These are phyloP conservation scores for Ophonus ardosiacus DNA, from an alignment of 2,888 invertebrate genomes.

Conservation along the genomic window DNA sequence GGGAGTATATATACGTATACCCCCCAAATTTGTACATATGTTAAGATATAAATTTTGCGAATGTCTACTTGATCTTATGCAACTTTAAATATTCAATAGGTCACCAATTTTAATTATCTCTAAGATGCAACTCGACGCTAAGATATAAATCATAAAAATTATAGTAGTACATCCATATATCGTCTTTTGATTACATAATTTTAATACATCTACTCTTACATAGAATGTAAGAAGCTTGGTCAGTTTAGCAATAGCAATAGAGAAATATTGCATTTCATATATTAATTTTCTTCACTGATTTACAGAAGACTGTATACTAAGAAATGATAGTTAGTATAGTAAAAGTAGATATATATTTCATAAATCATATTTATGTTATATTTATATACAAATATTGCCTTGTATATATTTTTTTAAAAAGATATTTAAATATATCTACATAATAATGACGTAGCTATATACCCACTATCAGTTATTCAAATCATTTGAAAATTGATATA, in stretches of 20 bases:
- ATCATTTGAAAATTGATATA: too few species aligned
- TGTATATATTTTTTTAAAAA: background rate
- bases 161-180: constrained; percentile 11
- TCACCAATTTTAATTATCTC: background rate
- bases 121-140: background rate
- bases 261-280: background rate
- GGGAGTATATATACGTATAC: background rate
- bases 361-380: background rate
- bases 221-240: background rate
- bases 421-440: too few species aligned
- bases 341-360: background rate
- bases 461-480: too few species aligned
- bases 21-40: background rate
- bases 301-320: background rate
- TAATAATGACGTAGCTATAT: too few species aligned
- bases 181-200: background rate
- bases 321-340: background rate
- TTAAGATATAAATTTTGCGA: background rate
- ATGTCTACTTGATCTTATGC: background rate
- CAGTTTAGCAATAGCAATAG: background rate
- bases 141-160: constrained; percentile 43
- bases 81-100: background rate
- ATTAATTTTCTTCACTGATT: background rate
- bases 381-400: background rate
- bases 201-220: background rate